These are phyloP conservation scores for Gymnothorax reevesii DNA, from an alignment of 2,797 vertebrate species.

Conservation along the genomic window DNA sequence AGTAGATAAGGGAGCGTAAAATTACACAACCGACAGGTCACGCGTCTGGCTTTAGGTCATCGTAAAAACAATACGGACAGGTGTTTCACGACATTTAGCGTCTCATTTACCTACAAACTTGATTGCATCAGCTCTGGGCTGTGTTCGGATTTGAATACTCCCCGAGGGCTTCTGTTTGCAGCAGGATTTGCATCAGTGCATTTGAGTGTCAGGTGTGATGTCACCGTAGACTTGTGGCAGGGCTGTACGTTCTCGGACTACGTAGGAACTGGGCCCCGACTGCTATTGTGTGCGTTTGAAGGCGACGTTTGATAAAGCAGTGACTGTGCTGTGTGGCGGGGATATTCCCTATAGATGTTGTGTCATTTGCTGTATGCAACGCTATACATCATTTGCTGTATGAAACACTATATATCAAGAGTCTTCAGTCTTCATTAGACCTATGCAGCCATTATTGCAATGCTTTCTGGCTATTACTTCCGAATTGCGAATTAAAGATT, in stretches of 20 bases:
- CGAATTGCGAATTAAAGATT: neutral
- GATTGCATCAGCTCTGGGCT: neutral
- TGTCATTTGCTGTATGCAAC: too few relatives aligned
- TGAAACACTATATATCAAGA: too few relatives aligned
- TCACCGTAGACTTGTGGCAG: neutral
- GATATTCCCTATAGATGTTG: too few relatives aligned
- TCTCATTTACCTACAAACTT: neutral
- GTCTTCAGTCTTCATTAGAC: neutral
- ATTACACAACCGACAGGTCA: neutral
- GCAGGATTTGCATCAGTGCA: conserved; percentile 1
- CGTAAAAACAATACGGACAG: neutral
- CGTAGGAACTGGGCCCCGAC: neutral
- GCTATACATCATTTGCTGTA: too few relatives aligned
- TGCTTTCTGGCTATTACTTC: neutral
- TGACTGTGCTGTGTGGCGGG: neutral
- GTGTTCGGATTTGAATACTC: neutral
- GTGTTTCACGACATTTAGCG: neutral
- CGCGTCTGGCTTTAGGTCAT: neutral
- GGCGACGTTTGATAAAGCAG: neutral
- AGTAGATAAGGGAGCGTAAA: neutral
- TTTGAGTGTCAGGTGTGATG: neutral
- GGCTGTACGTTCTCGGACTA: neutral
- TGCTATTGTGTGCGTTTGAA: neutral
- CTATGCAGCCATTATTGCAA: neutral
- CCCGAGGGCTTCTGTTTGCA: neutral